Evolutionary conservation across 2,797 vertebrate species (phyloP).

Genomic region (Pseudochromis fuscus): DNA sequence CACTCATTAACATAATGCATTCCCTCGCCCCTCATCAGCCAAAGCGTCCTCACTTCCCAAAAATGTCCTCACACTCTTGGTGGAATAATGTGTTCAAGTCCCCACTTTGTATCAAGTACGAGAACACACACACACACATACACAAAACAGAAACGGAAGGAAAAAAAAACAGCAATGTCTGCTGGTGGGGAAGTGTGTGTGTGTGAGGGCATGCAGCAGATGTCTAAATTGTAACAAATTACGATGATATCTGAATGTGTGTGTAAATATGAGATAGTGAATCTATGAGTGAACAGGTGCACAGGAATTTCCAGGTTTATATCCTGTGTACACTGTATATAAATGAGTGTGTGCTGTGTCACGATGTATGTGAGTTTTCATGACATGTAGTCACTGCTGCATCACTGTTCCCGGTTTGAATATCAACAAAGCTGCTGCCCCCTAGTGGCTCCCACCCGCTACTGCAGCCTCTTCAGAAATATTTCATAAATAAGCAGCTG

Average conservation of each 20-base stretch:
- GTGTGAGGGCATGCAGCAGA: background rate
- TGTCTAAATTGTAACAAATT: background rate
- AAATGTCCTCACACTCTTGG: too few species aligned
- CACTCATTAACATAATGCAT: too few species aligned
- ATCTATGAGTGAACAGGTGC: background rate
- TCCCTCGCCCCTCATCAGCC: too few species aligned
- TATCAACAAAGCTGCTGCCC: slow-evolving; percentile 33
- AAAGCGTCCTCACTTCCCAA: too few species aligned
- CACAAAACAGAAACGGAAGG: too few species aligned
- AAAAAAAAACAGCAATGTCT: slow-evolving; percentile 16
- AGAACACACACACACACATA: too few species aligned
- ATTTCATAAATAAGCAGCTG: slow-evolving; percentile 7
- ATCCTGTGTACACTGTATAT: slow-evolving; percentile 4
- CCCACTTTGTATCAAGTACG: too few species aligned
- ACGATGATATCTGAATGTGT: background rate
- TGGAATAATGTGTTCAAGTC: too few species aligned
- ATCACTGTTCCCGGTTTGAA: slow-evolving; percentile 45
- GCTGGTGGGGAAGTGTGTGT: background rate
- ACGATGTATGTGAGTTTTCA: slow-evolving; percentile 7
- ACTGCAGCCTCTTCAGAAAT: slow-evolving; percentile 18
- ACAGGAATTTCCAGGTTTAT: background rate
- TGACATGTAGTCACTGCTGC: slow-evolving; percentile 48
- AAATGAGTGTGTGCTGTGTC: background rate
- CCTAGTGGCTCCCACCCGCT: slow-evolving; percentile 30
- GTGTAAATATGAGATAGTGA: too few species aligned